These are phyloP conservation scores for Bufo bufo DNA, from an alignment of 2,113 vertebrate species.

Conservation along the genomic window DNA sequence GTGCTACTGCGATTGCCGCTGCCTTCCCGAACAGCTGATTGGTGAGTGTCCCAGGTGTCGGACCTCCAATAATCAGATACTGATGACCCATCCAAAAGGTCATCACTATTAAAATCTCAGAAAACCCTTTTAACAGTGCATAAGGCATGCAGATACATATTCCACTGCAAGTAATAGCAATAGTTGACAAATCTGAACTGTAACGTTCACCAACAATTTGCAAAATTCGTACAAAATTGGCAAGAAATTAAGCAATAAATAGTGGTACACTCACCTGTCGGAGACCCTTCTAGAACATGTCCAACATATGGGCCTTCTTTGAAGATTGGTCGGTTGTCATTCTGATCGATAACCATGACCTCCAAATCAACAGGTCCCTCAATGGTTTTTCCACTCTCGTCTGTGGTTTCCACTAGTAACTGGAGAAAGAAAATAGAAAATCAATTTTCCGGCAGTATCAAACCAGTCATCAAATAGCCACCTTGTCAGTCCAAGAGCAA, in stretches of 20 bases:
- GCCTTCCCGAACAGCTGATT: no score
- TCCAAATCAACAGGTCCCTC: slow-evolving; percentile 84
- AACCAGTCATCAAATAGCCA: no score
- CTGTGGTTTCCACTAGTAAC: slow-evolving; percentile 89
- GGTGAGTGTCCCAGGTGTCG: no score
- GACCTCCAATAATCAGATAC: no score
- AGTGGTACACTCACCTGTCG: slow-evolving; percentile 79
- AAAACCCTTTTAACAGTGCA: neutral
- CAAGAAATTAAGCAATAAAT: neutral
- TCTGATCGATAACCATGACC: slow-evolving; percentile 91
- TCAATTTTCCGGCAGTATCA: neutral
- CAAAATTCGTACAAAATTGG: neutral
- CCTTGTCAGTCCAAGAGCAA: no score
- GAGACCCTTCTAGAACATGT: slow-evolving; percentile 92
- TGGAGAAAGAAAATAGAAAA: slow-evolving; percentile 62
- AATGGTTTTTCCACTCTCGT: slow-evolving; percentile 77
- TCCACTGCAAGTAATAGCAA: neutral
- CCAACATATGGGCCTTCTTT: slow-evolving; percentile 87
- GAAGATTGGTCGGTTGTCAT: slow-evolving; percentile 95
- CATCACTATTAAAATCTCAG: no score
- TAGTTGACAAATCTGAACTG: neutral
- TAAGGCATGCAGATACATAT: neutral
- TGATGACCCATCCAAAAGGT: no score
- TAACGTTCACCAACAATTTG: neutral
- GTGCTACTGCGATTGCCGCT: no score